Evolutionary conservation across 2,113 vertebrate species (phyloP).

Genomic region (Equus przewalskii): DNA sequence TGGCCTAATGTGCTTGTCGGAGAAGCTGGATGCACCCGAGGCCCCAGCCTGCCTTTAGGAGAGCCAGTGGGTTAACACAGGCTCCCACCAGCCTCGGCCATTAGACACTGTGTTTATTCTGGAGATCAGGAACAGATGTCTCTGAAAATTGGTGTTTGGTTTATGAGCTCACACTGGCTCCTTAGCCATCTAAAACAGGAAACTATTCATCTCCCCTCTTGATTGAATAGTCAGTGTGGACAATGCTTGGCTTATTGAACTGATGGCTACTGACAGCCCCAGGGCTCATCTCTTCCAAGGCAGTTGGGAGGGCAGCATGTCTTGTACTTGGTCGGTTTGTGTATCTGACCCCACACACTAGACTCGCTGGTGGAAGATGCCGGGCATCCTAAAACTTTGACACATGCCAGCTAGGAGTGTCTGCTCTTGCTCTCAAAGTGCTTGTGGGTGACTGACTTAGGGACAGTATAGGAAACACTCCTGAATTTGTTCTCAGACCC

Average conservation of each 20-base stretch:
- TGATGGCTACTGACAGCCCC: slow-evolving; percentile 10
- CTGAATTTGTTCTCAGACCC: slow-evolving; percentile 6
- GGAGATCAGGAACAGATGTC: slow-evolving; percentile 81
- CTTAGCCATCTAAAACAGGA: slow-evolving; percentile 83
- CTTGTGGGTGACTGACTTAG: neutral
- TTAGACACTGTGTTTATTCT: slow-evolving; percentile 80
- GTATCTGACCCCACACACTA: neutral
- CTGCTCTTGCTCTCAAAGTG: neutral
- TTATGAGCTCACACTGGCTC: slow-evolving; percentile 80
- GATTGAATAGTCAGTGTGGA: slow-evolving; percentile 65
- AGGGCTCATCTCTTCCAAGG: slow-evolving; percentile 39
- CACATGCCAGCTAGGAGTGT: neutral
- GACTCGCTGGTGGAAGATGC: neutral
- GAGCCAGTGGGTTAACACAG: neutral
- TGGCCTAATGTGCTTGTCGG: neutral
- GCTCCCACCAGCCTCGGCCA: slow-evolving; percentile 46
- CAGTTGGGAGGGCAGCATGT: slow-evolving; percentile 56
- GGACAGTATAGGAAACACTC: neutral
- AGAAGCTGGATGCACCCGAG: neutral
- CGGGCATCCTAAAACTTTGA: neutral
- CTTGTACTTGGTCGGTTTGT: neutral
- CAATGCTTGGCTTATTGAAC: slow-evolving; percentile 53
- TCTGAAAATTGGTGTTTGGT: slow-evolving; percentile 81
- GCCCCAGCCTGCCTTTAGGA: neutral
- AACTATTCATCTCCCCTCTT: slow-evolving; percentile 76